Conservation (phyloP, 2,113 vertebrate genomes). For the Burhinus bistriatus region DNA sequence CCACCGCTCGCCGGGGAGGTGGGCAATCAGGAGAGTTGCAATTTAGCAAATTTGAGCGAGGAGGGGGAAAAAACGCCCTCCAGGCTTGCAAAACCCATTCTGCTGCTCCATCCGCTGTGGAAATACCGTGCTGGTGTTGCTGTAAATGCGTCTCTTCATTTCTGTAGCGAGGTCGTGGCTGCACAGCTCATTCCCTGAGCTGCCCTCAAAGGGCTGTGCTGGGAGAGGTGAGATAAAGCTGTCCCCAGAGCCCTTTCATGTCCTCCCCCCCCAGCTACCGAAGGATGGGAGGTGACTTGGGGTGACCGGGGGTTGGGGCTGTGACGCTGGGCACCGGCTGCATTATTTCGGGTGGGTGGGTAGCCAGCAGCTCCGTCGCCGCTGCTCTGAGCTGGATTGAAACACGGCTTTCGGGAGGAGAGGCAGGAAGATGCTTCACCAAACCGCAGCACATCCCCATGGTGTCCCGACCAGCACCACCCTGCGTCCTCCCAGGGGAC, state of each 20-base stretch:
- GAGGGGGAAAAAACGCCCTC: no score
- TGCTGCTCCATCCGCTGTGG: not conserved
- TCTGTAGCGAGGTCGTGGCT: rapidly evolving
- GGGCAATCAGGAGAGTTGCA: not conserved
- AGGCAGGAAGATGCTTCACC: not conserved
- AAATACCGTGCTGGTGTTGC: not conserved
- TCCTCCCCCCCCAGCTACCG: not conserved
- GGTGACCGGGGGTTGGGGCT: not conserved
- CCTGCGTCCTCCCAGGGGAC: not conserved
- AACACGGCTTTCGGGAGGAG: not conserved
- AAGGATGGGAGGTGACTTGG: not conserved
- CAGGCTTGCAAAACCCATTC: not conserved
- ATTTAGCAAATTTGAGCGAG: not conserved
- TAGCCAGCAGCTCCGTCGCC: not conserved
- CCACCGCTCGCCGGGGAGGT: rapidly evolving
- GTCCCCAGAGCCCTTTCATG: not conserved
- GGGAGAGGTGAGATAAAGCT: not conserved
- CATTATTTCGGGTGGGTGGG: not conserved
- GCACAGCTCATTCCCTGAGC: not conserved
- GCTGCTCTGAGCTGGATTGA: not conserved
- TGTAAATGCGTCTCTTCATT: not conserved
- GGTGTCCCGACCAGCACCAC: not conserved
- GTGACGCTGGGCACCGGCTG: not conserved
- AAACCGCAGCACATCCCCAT: not conserved
- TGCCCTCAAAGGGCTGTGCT: not conserved